Percentiles rank a stretch among this genome's conserved stretches.
Conservation (phyloP, 37 sponge, comb jelly and placozoan genomes). For the Beroe forskalii region DNA sequence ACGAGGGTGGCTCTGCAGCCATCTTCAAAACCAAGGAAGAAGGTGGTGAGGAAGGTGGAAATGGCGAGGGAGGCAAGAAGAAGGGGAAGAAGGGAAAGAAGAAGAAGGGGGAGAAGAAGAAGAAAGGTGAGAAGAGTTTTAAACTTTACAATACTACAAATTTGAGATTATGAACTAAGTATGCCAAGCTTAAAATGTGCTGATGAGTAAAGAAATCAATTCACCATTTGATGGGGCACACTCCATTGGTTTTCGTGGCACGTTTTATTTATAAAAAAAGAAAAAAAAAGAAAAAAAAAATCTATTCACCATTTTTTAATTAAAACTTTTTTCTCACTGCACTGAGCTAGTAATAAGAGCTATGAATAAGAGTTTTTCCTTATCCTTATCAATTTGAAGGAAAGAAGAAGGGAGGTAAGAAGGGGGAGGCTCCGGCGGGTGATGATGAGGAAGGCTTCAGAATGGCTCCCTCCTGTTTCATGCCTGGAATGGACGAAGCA, state of each 20-base stretch:
- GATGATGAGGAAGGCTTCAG: slow-evolving; percentile 86
- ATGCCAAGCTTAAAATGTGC: no score
- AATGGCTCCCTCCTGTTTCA: slow-evolving; percentile 90
- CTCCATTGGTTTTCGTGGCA: no score
- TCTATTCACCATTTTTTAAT: no score
- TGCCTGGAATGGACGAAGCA: slow-evolving; percentile 76
- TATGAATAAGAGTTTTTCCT: no score
- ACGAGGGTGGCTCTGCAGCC: slow-evolving; percentile 90
- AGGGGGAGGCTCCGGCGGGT: background rate
- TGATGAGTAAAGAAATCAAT: background rate
- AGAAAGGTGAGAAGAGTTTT: slow-evolving; percentile 2
- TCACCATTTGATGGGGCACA: background rate
- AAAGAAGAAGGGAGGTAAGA: background rate
- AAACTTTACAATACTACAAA: no score
- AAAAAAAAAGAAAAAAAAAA: no score
- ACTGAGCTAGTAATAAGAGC: no score
- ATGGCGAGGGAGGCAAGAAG: slow-evolving; percentile 73
- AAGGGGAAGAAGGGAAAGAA: slow-evolving; percentile 77
- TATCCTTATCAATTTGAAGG: no score
- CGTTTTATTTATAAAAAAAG: no score
- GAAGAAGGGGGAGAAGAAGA: slow-evolving; percentile 79
- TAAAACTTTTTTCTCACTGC: background rate
- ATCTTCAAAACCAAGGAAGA: slow-evolving; percentile 90
- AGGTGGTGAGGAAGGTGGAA: slow-evolving; percentile 71
- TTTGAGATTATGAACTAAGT: no score